These are phyloP conservation scores for Uloborus diversus DNA, from an alignment of 1,140 invertebrate genomes.

Conservation along the genomic window DNA sequence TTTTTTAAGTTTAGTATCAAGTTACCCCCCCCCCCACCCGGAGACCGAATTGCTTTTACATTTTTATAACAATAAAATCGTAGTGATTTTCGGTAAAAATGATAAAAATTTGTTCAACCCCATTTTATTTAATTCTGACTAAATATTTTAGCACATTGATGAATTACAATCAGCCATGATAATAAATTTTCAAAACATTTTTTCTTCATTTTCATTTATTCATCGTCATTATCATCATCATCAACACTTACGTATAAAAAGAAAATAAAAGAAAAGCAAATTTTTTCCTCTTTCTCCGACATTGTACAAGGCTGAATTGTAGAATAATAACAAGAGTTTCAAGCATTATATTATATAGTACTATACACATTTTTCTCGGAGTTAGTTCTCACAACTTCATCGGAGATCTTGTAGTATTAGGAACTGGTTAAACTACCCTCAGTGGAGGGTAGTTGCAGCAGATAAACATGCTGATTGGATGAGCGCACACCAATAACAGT, in stretches of 20 bases:
- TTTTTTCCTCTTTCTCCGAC: slow-evolving; percentile 14
- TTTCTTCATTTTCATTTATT: neutral
- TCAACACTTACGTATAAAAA: slow-evolving; percentile 14
- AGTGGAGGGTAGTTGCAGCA: slow-evolving; percentile 43
- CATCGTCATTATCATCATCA: neutral
- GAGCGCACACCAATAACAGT: slow-evolving; percentile 50
- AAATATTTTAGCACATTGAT: too few relatives aligned
- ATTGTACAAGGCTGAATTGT: slow-evolving; percentile 48
- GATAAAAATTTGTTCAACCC: too few relatives aligned
- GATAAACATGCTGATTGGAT: slow-evolving; percentile 53
- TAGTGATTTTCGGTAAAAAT: too few relatives aligned
- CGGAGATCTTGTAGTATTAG: slow-evolving; percentile 48
- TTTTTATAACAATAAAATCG: too few relatives aligned
- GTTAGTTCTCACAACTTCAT: slow-evolving; percentile 45
- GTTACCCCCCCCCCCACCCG: too few relatives aligned
- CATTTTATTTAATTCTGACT: too few relatives aligned
- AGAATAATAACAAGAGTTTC: slow-evolving; percentile 49
- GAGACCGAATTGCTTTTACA: too few relatives aligned
- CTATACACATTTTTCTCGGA: slow-evolving; percentile 48
- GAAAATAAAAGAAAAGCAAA: slow-evolving; percentile 5
- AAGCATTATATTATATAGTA: slow-evolving; percentile 53
- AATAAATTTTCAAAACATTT: neutral
- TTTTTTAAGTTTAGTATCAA: too few relatives aligned
- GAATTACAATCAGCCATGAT: neutral
- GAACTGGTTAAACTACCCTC: slow-evolving; percentile 47